Evolutionary conservation across 2,797 vertebrate species (phyloP).

Genomic region (Hozukius guyotensis): DNA sequence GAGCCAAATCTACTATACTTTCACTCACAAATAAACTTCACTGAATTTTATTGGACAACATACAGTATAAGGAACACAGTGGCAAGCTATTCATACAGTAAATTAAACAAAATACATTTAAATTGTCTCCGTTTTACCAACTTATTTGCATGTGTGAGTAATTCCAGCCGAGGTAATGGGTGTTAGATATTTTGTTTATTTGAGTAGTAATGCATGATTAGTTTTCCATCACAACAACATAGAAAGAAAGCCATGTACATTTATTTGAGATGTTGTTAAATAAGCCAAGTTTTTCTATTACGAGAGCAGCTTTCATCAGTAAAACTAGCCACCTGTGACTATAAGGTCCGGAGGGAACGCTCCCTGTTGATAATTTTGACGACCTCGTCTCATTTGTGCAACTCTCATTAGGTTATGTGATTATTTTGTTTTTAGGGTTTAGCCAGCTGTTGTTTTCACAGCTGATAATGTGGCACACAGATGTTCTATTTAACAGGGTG

Average conservation of each 20-base stretch:
- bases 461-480: slow-evolving; percentile 62
- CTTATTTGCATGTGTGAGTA: neutral
- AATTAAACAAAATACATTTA: neutral
- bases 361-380: neutral
- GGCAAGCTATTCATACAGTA: neutral
- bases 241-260: neutral
- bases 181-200: too few relatives aligned
- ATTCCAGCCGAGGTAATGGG: neutral
- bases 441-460: slow-evolving; percentile 71
- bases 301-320: neutral
- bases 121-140: neutral
- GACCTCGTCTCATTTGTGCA: neutral
- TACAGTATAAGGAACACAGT: neutral
- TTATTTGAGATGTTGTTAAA: neutral
- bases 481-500: slow-evolving; percentile 74
- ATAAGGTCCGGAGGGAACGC: neutral
- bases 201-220: neutral
- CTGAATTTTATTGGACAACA: neutral
- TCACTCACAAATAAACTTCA: neutral
- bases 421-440: slow-evolving; percentile 39
- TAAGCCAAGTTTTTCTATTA: neutral
- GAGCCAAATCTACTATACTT: neutral
- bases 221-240: neutral
- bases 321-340: neutral
- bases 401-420: neutral